A percentile compares a stretch with the other conserved stretches of the same genome.
phyloP scores from a whole-genome alignment of 2,888 invertebrate genomes.

The Nudaria mundana region DNA sequence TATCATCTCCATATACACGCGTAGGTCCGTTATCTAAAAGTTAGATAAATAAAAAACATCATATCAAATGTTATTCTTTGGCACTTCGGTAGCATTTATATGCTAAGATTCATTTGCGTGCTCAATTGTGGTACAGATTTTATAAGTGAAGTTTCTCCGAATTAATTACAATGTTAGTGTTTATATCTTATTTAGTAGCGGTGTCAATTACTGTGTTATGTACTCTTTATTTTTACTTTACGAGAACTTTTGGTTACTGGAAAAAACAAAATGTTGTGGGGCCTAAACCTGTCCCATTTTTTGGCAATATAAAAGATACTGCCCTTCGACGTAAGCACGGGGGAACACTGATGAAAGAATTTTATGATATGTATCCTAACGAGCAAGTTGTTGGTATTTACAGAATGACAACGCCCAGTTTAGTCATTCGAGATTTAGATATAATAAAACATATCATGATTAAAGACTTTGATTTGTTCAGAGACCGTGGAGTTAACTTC shows the following conservation, averaged over 20 bases:
- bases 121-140: not conserved
- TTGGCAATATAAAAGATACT: constrained; percentile 31
- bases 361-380: constrained; percentile 28
- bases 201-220: constrained; percentile 1
- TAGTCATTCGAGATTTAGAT: constrained; percentile 52
- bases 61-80: not conserved
- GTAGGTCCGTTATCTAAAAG: too few relatives aligned
- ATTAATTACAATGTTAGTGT: not conserved
- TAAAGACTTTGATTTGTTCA: constrained; percentile 53
- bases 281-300: constrained; percentile 30
- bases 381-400: constrained; percentile 37
- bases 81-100: not conserved
- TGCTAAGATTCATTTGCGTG: not conserved
- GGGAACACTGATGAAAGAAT: constrained; percentile 19
- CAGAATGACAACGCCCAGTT: constrained; percentile 36
- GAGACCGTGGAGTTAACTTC: constrained; percentile 47
- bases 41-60: too few relatives aligned
- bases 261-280: constrained; percentile 24
- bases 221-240: constrained; percentile 19
- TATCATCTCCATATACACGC: too few relatives aligned
- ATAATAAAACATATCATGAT: constrained; percentile 51
- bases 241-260: constrained; percentile 26
- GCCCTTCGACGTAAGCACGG: constrained; percentile 18
- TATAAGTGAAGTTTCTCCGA: not conserved
- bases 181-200: not conserved